Conservation (phyloP, 1,140 invertebrate genomes). For the Drosophila melanogaster region DNA sequence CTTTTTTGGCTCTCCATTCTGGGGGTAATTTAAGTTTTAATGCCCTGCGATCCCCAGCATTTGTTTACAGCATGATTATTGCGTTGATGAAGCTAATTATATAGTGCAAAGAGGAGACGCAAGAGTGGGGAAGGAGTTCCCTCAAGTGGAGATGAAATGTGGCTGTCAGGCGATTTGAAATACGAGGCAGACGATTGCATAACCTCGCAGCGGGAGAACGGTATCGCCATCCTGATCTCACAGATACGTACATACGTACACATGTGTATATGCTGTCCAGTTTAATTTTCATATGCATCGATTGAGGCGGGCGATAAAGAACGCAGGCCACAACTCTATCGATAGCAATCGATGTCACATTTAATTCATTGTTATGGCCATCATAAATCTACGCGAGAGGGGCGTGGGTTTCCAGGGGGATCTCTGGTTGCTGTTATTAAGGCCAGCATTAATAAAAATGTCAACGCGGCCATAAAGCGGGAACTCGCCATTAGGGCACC, state of each 20-base stretch:
- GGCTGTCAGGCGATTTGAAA: slow-evolving; percentile 68
- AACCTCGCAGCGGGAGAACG: slow-evolving; percentile 64
- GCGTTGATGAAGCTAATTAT: slow-evolving; percentile 82
- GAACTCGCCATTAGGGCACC: slow-evolving; percentile 59
- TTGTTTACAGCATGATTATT: slow-evolving; percentile 80
- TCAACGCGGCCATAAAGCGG: slow-evolving; percentile 75
- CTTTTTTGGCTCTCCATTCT: slow-evolving; percentile 18
- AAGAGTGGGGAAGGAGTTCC: slow-evolving; percentile 14
- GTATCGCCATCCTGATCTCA: slow-evolving; percentile 12
- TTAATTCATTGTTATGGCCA: slow-evolving; percentile 82
- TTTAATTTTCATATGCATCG: slow-evolving; percentile 67
- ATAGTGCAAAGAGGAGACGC: slow-evolving; percentile 62
- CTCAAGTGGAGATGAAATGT: slow-evolving; percentile 49
- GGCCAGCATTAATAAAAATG: slow-evolving; percentile 77
- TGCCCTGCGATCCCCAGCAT: slow-evolving; percentile 45
- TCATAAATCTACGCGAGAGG: slow-evolving; percentile 66
- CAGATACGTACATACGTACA: not conserved
- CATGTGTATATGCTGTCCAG: slow-evolving; percentile 16
- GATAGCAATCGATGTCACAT: slow-evolving; percentile 81
- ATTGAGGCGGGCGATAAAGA: slow-evolving; percentile 63
- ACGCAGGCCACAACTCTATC: slow-evolving; percentile 67
- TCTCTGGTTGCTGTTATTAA: slow-evolving; percentile 48
- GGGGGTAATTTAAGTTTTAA: slow-evolving; percentile 73
- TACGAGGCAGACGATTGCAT: slow-evolving; percentile 73
- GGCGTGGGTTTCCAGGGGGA: slow-evolving; percentile 17